A percentile compares a stretch with the other conserved stretches of the same genome.
Evolutionary conservation across 2,113 vertebrate genomes (phyloP).

Genomic region (Myotis davidii): DNA sequence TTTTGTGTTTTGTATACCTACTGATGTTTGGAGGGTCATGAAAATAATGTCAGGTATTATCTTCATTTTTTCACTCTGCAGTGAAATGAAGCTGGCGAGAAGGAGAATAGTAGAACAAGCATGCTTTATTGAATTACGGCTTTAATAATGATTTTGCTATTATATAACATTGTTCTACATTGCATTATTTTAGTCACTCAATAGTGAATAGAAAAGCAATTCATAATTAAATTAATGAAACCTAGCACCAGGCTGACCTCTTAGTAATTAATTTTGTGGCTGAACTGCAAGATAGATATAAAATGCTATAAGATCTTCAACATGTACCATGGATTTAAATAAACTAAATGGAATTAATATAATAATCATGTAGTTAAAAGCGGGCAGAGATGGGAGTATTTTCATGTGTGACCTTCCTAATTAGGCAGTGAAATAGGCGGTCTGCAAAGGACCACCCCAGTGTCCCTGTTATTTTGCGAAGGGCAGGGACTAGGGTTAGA

Average conservation of each 20-base stretch:
- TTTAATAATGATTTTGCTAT: conserved; percentile 49
- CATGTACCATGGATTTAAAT: conserved; percentile 66
- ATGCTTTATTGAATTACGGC: conserved; percentile 26
- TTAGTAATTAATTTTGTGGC: conserved; percentile 62
- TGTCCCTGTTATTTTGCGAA: background rate
- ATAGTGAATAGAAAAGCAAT: conserved; percentile 61
- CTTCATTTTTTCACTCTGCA: conserved; percentile 49
- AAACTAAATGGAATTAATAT: conserved; percentile 66
- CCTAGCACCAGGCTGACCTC: conserved; percentile 62
- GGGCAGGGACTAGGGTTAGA: background rate
- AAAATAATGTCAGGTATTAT: conserved; percentile 7
- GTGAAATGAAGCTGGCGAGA: conserved; percentile 25
- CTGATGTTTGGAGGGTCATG: background rate
- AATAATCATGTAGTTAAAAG: conserved; percentile 30
- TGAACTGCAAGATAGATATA: conserved; percentile 56
- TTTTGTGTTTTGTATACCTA: background rate
- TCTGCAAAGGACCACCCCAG: conserved; percentile 34
- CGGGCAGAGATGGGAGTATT: conserved; percentile 43
- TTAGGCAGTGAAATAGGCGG: conserved; percentile 40
- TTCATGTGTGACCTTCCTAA: conserved; percentile 56
- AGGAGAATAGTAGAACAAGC: background rate
- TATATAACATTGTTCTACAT: conserved; percentile 24
- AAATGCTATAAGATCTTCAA: conserved; percentile 60
- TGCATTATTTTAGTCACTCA: conserved; percentile 57
- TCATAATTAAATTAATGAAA: conserved; percentile 78